Conservation (phyloP, 1,140 invertebrate genomes). For the Sarcophaga bullata region DNA sequence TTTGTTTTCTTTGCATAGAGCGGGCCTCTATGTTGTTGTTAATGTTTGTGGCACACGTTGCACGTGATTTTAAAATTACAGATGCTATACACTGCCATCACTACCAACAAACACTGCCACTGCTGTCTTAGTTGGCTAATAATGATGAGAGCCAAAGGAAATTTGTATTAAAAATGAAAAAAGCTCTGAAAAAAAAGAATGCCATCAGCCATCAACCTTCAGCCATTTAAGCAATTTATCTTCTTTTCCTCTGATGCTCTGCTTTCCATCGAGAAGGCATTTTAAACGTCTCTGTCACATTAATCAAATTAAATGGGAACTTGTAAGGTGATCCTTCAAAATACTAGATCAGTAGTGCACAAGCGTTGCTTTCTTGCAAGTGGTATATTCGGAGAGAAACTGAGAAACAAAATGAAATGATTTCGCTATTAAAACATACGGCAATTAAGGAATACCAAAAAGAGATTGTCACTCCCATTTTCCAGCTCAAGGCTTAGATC, state of each 20-base stretch:
- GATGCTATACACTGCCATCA: background rate
- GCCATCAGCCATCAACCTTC: background rate
- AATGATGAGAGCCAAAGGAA: background rate
- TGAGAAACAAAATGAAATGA: background rate
- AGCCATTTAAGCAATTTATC: conserved; percentile 20
- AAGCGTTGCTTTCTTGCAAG: too few relatives aligned
- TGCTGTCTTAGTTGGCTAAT: background rate
- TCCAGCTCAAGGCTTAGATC: too few relatives aligned
- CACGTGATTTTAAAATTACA: conserved; percentile 31
- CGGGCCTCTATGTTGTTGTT: background rate
- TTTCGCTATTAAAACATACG: background rate
- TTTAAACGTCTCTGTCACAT: conserved; percentile 37
- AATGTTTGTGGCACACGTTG: conserved; percentile 39
- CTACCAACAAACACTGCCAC: too few relatives aligned
- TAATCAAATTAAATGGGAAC: conserved; percentile 30
- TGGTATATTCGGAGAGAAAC: background rate
- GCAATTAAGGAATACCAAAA: too few relatives aligned
- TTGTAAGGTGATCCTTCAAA: background rate
- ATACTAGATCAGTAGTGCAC: background rate
- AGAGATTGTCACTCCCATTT: too few relatives aligned
- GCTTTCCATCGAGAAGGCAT: background rate
- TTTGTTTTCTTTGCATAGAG: background rate
- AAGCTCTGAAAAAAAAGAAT: background rate
- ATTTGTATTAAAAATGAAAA: background rate
- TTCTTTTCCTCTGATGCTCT: conserved; percentile 16